Base-by-base conservation (phyloP, 2,113 vertebrate genomes). In the Oncorhynchus mykiss region DNA sequence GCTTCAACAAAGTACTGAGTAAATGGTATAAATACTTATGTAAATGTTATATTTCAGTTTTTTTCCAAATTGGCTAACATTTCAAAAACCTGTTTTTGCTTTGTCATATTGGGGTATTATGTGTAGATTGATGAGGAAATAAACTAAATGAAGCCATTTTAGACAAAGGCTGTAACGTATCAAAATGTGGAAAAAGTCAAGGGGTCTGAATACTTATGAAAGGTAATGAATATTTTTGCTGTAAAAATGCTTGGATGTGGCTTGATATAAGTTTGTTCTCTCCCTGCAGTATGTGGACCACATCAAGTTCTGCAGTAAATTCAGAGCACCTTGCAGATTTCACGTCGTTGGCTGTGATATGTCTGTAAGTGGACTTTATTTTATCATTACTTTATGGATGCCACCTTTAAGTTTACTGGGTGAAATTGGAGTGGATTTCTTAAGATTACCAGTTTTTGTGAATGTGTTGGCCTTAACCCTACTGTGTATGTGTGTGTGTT, bases 201-300 rank as follows among this genome's bases (percentile, higher is more conserved):
- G 39, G 9, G 2, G 39, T 45, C 39, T 45, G 39, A 45, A 45
- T 45, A 45, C 39, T 45, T 45, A 11, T 9, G 2, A 9, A 45
- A 45, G 9, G 2, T 9, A 11, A 9, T 45, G 39, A 11, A 11
- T 5, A 14, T 5, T 22, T 22, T 70, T 74, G 60, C 66, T 39
- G 31, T 29, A 54, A 5, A 72, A 34, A 16, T 68, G n/a, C 8
- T 68, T 18, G 45, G n/a, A 9, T 18, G 31, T 45, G 11, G 29
- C 18, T 39, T 39, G 34, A 22, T 48, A 70, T 78, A 74, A 74
- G 67, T 62, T 4, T 82, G 73, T 57, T 71, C 78, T 78, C 86
- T 75, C 74, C 82, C 87, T 90, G 73, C 73, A 99, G 97, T 98
- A 98, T 82, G 95, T 95, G 90, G 96, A 98, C 84, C 97, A 99